Base-by-base conservation (phyloP, 2,888 invertebrate species). In the Drosophila ezoana region DNA sequence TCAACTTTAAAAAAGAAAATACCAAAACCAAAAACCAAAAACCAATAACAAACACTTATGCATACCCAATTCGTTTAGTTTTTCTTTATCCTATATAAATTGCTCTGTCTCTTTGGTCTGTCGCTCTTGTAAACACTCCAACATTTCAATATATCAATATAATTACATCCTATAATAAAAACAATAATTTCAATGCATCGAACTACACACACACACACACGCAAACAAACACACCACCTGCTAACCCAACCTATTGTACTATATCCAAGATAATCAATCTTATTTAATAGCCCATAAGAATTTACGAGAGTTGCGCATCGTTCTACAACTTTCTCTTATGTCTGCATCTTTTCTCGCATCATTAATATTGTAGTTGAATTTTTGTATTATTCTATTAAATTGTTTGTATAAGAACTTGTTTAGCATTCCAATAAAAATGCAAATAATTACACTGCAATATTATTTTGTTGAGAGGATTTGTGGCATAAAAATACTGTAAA, bases 331-430 rank as follows among this genome's bases (percentile, higher is more conserved):
- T 59, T 69, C 60, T 61, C 37, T 51, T 74, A 75, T 81, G 73
- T 74, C 73, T 83, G 80, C 86, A 81, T 89, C 76, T 82, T 89
- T 87, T 87, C 89, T 88, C 89, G 87, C 87, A 89, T 89, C 58
- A 82, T 75, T 81, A 90, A 90, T 90, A 90, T 90, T 90, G 88
- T 90, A 90, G 90, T 82, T 87, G 74, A 79, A 81, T 84, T 79
- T 79, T 89, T 87, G 77, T 79, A 74, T 89, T 75, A 54, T 53
- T 67, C 63, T 40, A 56, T 20, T 16, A 44, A 70, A 58, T 58
- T 58, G 43, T 70, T 44, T 66, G 58, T 56, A 44, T 44, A 62
- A 64, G 32, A 52, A 68, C 57, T 65, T 58, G 56, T 32, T 44
- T 40, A 51, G 44, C 49, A 47, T 47, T 47, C n/a, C 37, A 14